A percentile compares a stretch with the other conserved stretches of the same genome.
Conservation (phyloP, 2,113 vertebrate genomes). For the Aspiorhynchus laticeps region DNA sequence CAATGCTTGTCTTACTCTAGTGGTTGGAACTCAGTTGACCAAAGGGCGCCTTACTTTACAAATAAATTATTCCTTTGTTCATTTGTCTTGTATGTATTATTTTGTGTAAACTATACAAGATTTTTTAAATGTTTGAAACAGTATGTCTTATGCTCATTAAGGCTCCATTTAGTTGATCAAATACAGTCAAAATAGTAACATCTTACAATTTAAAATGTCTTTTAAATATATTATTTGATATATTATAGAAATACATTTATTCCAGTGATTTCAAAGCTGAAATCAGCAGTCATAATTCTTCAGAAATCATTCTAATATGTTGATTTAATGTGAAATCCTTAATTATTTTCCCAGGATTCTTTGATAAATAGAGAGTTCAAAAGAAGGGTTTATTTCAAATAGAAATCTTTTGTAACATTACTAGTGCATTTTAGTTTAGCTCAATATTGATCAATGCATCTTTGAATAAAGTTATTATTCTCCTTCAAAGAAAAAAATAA, state of each 20-base stretch:
- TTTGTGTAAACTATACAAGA: background rate
- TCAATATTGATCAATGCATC: background rate
- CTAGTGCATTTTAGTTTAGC: background rate
- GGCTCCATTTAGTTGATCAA: background rate
- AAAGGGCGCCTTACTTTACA: background rate
- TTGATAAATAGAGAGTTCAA: background rate
- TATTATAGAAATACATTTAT: background rate
- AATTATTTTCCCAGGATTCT: background rate
- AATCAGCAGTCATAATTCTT: background rate
- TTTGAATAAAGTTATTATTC: background rate
- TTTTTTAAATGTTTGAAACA: background rate
- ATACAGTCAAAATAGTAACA: background rate
- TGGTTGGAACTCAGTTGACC: constrained; percentile 11
- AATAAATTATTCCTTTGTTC: background rate
- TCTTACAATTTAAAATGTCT: background rate
- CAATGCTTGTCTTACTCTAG: background rate
- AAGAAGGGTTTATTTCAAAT: background rate
- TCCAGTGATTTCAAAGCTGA: background rate
- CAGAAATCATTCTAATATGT: background rate
- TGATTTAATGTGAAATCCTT: background rate
- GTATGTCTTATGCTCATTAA: background rate
- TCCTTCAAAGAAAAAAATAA: background rate
- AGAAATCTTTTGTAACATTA: background rate
- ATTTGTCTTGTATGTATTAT: background rate
- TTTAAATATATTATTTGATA: no score